Percentiles rank a stretch among this genome's conserved stretches.
Evolutionary conservation across 2,113 vertebrate species (phyloP).

Genomic region (Lipophrys pholis): DNA sequence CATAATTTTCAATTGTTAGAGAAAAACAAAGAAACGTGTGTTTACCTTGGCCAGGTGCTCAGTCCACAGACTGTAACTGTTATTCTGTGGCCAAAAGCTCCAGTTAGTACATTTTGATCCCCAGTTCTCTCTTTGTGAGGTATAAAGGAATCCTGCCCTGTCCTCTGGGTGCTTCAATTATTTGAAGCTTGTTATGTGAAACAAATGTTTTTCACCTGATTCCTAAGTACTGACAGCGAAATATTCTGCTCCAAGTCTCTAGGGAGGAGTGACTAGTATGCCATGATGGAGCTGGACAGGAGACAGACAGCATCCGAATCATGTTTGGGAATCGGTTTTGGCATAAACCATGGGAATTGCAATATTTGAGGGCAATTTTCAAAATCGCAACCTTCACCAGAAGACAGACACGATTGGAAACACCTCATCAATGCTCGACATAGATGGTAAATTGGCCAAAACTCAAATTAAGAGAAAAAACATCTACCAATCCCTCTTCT

Average conservation of each 20-base stretch:
- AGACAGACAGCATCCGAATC: not conserved
- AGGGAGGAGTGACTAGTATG: not conserved
- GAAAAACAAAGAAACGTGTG: not conserved
- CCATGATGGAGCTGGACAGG: not conserved
- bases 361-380: no score
- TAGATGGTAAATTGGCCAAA: no score
- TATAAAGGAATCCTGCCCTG: not conserved
- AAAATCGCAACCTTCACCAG: not conserved
- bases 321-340: not conserved
- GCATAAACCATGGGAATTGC: no score
- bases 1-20: not conserved
- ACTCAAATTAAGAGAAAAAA: no score
- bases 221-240: not conserved
- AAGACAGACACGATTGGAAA: not conserved
- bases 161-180: not conserved
- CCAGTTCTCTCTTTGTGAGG: not conserved
- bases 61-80: not conserved
- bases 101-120: not conserved
- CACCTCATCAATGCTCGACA: no score
- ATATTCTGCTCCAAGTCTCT: not conserved
- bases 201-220: not conserved
- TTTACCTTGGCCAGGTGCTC: not conserved
- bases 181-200: constrained; percentile 11
- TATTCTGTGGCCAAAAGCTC: constrained; percentile 1
- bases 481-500: no score